Evolutionary conservation across 1,140 invertebrate genomes (phyloP).

Genomic region (Drosophila parvula): DNA sequence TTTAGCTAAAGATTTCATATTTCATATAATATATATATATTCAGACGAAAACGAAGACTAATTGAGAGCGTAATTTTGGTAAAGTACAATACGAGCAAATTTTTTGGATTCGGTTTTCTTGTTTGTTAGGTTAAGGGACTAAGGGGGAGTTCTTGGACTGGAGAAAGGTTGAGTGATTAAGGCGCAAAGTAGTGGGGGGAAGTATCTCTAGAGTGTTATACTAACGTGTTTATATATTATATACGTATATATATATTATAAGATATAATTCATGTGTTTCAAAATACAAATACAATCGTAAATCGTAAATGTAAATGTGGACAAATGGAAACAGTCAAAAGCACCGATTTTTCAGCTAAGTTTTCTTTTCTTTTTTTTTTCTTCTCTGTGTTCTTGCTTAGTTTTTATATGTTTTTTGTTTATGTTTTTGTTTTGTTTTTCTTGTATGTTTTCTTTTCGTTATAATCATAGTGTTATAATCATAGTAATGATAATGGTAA

Average conservation of each 20-base stretch:
- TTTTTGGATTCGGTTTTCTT: slow-evolving; percentile 38
- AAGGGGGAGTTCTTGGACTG: slow-evolving; percentile 11
- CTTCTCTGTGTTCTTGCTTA: slow-evolving; percentile 42
- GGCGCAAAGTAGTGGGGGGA: slow-evolving; percentile 61
- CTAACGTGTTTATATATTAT: slow-evolving; percentile 44
- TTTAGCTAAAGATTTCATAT: slow-evolving; percentile 29
- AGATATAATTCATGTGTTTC: slow-evolving; percentile 70
- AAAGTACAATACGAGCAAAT: slow-evolving; percentile 69
- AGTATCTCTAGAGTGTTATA: slow-evolving; percentile 42
- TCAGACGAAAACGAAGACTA: slow-evolving; percentile 63
- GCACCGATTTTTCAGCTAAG: slow-evolving; percentile 84
- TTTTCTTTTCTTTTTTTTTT: slow-evolving; percentile 56
- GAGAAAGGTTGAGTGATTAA: slow-evolving; percentile 42
- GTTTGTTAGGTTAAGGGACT: slow-evolving; percentile 17
- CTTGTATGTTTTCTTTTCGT: slow-evolving; percentile 35
- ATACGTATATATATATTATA: slow-evolving; percentile 37
- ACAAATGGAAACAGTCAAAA: slow-evolving; percentile 84
- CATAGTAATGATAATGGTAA: slow-evolving; percentile 61
- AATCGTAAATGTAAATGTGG: slow-evolving; percentile 78
- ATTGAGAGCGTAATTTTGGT: slow-evolving; percentile 75
- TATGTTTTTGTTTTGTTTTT: slow-evolving; percentile 3
- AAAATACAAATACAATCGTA: slow-evolving; percentile 79
- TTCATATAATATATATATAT: slow-evolving; percentile 26
- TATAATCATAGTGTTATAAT: slow-evolving; percentile 69
- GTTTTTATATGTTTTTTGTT: slow-evolving; percentile 32